A percentile compares a stretch with the other conserved stretches of the same genome.
These are phyloP conservation scores for Serinus canaria DNA, from an alignment of 2,113 vertebrate species.

Conservation along the genomic window DNA sequence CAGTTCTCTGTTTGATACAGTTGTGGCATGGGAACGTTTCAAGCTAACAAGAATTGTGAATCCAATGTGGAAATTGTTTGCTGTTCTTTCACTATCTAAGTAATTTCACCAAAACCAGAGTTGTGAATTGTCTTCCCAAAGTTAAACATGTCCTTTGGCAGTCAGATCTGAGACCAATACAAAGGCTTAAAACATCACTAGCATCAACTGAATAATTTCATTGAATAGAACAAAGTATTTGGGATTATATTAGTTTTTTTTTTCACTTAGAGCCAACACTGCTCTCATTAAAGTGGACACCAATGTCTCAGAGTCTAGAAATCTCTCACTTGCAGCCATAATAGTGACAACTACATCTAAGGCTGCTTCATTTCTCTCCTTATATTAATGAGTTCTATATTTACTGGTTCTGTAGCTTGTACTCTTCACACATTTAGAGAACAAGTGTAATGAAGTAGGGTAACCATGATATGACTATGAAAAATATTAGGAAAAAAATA, in stretches of 20 bases:
- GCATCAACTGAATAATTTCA: background rate
- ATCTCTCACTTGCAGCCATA: background rate
- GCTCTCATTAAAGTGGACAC: background rate
- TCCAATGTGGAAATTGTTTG: background rate
- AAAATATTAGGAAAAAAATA: background rate
- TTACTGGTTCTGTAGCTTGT: background rate
- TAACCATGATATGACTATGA: fast-evolving
- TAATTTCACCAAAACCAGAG: background rate
- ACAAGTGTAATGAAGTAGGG: background rate
- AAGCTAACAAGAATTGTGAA: background rate
- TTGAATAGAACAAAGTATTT: background rate
- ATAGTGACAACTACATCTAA: background rate
- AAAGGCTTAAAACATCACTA: background rate
- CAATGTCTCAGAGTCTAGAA: background rate
- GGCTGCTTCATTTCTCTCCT: background rate
- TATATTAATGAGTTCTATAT: background rate
- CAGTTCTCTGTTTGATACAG: background rate
- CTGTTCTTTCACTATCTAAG: background rate
- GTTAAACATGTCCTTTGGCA: background rate
- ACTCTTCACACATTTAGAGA: background rate
- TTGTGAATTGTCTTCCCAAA: background rate
- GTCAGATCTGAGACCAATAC: background rate
- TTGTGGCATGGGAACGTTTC: background rate
- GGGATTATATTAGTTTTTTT: background rate
- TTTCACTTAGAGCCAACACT: background rate